Conservation (phyloP, 2,113 vertebrate species). For the Corydoras sp. region DNA sequence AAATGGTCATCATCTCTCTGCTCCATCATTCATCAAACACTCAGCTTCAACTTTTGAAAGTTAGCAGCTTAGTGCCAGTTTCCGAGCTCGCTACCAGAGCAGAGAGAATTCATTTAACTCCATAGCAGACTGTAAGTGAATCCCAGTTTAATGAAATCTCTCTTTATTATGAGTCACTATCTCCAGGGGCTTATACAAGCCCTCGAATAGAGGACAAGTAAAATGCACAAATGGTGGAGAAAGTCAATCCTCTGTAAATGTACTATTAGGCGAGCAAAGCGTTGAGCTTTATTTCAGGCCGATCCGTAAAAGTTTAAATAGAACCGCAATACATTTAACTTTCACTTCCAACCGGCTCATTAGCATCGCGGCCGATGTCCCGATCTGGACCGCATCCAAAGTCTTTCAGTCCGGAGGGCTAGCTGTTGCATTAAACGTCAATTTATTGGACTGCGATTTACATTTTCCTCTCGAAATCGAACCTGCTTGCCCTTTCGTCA, state of each 20-base stretch:
- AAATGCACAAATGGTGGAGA: constrained; percentile 15
- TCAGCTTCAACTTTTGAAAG: constrained; percentile 5
- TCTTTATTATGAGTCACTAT: constrained; percentile 32
- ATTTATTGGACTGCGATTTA: constrained; percentile 14
- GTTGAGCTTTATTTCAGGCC: constrained; percentile 10
- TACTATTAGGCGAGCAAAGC: constrained; percentile 16
- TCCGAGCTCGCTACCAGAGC: constrained; percentile 16
- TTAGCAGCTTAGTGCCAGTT: constrained; percentile 20
- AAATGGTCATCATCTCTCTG: neutral
- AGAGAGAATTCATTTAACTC: constrained; percentile 29
- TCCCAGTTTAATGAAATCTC: constrained; percentile 33
- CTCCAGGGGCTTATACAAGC: constrained; percentile 23
- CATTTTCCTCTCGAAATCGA: neutral
- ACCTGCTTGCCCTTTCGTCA: neutral
- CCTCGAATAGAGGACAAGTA: constrained; percentile 21
- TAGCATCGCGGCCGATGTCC: neutral
- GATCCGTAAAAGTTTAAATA: constrained; percentile 4
- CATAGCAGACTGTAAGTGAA: constrained; percentile 34
- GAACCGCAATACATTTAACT: constrained; percentile 1
- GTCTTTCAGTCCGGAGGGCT: neutral
- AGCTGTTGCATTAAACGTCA: constrained; percentile 15
- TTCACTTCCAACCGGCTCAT: constrained; percentile 1
- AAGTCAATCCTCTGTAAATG: constrained; percentile 24
- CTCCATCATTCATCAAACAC: constrained; percentile 3
- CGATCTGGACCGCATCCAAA: constrained; percentile 9